Evolutionary conservation across 2,888 invertebrate genomes (phyloP).

Genomic region (Agrochola circellaris): DNA sequence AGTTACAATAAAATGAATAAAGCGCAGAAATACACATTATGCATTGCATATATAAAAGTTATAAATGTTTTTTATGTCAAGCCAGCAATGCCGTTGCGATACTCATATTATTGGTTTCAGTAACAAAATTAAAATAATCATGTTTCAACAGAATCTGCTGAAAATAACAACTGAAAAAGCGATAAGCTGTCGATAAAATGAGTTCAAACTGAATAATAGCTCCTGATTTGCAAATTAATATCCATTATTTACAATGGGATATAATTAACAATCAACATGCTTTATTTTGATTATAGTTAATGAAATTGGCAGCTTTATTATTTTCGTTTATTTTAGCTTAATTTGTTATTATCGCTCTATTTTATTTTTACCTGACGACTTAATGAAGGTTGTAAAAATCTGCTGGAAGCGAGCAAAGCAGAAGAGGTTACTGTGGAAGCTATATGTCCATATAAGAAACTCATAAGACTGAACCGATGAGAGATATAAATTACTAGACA

Average conservation of each 20-base stretch:
- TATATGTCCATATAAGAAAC: too few species aligned
- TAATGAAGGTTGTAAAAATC: neutral
- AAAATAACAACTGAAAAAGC: constrained; percentile 31
- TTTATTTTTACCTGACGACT: neutral
- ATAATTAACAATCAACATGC: constrained; percentile 19
- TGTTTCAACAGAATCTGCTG: constrained; percentile 14
- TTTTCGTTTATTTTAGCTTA: neutral
- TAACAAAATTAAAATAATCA: constrained; percentile 22
- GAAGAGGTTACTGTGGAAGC: neutral
- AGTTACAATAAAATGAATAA: neutral
- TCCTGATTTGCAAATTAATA: constrained; percentile 19
- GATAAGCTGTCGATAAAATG: constrained; percentile 31
- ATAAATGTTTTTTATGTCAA: neutral
- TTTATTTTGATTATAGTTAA: constrained; percentile 28
- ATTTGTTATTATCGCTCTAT: neutral
- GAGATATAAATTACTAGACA: neutral
- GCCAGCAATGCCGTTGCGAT: neutral
- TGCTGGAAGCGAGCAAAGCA: too few species aligned
- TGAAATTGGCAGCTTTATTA: neutral
- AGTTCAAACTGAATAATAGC: constrained; percentile 35
- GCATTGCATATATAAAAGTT: neutral
- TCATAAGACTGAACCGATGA: neutral
- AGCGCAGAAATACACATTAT: neutral
- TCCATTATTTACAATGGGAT: constrained; percentile 12
- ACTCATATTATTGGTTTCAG: neutral